Evolutionary conservation across 2,888 invertebrate species (phyloP).

Genomic region (Sericinus montela): DNA sequence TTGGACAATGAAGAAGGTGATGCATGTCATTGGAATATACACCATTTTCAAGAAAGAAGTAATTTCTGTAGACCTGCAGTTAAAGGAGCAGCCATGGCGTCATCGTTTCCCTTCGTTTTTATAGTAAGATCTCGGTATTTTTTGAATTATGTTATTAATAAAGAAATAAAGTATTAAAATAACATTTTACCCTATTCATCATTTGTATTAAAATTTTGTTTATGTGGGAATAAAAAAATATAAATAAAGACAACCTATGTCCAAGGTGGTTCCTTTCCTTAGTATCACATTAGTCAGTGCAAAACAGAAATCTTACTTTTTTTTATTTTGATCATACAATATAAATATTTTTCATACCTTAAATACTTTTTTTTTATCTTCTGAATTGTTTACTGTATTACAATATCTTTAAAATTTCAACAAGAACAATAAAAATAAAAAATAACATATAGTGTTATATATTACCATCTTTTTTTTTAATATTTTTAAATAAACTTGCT

Average conservation of each 20-base stretch:
- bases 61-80: background rate
- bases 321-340: background rate
- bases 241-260: conserved; percentile 27
- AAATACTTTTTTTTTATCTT: background rate
- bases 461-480: too few relatives aligned
- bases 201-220: conserved; percentile 29
- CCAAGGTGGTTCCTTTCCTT: conserved; percentile 38
- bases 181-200: conserved; percentile 34
- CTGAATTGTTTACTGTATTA: too few relatives aligned
- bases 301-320: background rate
- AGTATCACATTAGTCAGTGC: conserved; percentile 41
- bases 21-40: background rate
- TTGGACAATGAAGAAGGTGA: conserved; percentile 11
- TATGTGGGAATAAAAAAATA: conserved; percentile 34
- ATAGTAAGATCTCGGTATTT: conserved; percentile 76
- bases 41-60: conserved; percentile 19
- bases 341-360: background rate
- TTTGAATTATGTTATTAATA: conserved; percentile 66
- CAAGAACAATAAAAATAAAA: too few relatives aligned
- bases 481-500: too few relatives aligned
- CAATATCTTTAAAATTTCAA: too few relatives aligned
- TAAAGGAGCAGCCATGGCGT: conserved; percentile 13
- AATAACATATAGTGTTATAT: too few relatives aligned
- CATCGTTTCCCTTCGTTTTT: conserved; percentile 48
- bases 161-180: conserved; percentile 38